These are phyloP conservation scores for Limonius californicus DNA, from an alignment of 1,140 invertebrate species.

Conservation along the genomic window DNA sequence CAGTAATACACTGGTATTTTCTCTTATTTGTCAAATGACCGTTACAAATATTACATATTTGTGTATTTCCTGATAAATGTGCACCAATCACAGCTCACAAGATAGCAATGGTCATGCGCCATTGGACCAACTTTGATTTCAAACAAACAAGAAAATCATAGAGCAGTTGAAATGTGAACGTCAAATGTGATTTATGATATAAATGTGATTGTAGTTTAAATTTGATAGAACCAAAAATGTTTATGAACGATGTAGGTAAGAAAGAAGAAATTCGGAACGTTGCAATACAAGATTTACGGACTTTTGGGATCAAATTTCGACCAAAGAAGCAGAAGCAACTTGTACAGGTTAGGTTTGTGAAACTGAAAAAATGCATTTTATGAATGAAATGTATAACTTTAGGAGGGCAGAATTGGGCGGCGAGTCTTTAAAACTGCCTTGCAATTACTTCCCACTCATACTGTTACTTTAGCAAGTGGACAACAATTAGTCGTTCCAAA, in stretches of 20 bases:
- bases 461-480: conserved; percentile 57
- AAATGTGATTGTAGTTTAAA: too few relatives aligned
- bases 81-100: too few relatives aligned
- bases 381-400: conserved; percentile 22
- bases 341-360: conserved; percentile 48
- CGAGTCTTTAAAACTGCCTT: conserved; percentile 62
- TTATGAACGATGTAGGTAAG: conserved; percentile 61
- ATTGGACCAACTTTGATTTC: too few relatives aligned
- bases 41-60: too few relatives aligned
- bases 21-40: too few relatives aligned
- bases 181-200: too few relatives aligned
- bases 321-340: conserved; percentile 56
- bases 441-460: conserved; percentile 56
- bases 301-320: conserved; percentile 60
- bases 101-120: too few relatives aligned
- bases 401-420: conserved; percentile 42
- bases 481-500: conserved; percentile 65
- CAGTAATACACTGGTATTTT: too few relatives aligned
- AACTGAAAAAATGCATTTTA: conserved; percentile 22
- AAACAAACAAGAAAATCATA: too few relatives aligned
- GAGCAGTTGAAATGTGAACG: too few relatives aligned
- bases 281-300: conserved; percentile 56
- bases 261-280: conserved; percentile 60
- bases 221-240: conserved; percentile 47
- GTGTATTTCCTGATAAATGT: too few relatives aligned